These are phyloP conservation scores for Gonatopus flavifemur DNA, from an alignment of 1,140 invertebrate genomes.

Conservation along the genomic window DNA sequence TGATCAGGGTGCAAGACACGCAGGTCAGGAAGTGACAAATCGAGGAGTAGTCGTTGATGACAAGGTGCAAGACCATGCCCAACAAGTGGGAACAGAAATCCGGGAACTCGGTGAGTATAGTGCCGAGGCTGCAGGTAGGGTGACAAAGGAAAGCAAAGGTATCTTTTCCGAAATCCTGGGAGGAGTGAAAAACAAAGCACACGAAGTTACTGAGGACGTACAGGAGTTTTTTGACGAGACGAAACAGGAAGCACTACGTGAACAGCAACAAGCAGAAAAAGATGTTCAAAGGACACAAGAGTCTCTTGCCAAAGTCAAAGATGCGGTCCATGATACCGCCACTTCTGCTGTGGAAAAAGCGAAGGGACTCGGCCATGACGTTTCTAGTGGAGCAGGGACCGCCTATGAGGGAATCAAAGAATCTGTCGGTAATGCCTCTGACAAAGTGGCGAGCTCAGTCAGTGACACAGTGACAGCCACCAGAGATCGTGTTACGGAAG, in stretches of 20 bases:
- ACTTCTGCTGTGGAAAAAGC: not conserved
- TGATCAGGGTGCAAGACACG: too few species aligned
- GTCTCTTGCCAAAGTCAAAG: conserved; percentile 4
- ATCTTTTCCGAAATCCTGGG: conserved; percentile 32
- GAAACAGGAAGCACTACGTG: conserved; percentile 27
- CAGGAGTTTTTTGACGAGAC: conserved; percentile 25
- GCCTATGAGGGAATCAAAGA: not conserved
- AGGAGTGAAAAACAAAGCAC: conserved; percentile 28
- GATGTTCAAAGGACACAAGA: not conserved
- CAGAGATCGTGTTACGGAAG: conserved; percentile 8
- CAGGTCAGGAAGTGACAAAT: too few species aligned
- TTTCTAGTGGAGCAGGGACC: not conserved
- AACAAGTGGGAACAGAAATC: conserved; percentile 12
- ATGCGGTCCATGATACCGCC: not conserved
- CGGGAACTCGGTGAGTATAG: conserved; percentile 8
- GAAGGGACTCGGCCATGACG: conserved; percentile 3
- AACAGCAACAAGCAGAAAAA: conserved; percentile 17
- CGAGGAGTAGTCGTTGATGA: too few species aligned
- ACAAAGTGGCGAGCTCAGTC: too few species aligned
- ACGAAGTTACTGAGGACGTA: conserved; percentile 39
- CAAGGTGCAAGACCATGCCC: too few species aligned
- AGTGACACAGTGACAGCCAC: too few species aligned
- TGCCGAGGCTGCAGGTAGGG: not conserved
- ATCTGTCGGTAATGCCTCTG: not conserved
- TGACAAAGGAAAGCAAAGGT: conserved; percentile 7